Evolutionary conservation across 2,888 invertebrate species (phyloP).

Genomic region (Polyommatus icarus): DNA sequence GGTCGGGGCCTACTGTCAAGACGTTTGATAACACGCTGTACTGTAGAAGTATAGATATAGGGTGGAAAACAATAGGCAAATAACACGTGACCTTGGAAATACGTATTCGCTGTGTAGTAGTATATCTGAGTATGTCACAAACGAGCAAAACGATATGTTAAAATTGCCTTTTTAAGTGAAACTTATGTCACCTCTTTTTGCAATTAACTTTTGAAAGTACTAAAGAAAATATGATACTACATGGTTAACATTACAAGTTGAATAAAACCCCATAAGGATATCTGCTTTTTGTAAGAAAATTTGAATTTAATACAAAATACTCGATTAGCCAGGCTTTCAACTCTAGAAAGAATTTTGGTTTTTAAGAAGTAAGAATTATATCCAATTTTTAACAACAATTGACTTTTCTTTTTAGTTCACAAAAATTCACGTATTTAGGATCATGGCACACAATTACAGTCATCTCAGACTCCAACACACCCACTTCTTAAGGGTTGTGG

Average conservation of each 20-base stretch:
- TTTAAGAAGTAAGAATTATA: too few species aligned
- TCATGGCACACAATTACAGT: neutral
- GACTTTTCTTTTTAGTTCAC: neutral
- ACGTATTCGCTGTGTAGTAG: neutral
- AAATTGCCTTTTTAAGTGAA: neutral
- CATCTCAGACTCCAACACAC: neutral
- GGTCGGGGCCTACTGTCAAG: conserved; percentile 66
- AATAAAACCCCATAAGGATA: too few species aligned
- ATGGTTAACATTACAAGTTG: too few species aligned
- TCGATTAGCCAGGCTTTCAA: too few species aligned
- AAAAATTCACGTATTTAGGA: neutral
- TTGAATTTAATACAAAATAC: too few species aligned
- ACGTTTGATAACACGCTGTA: conserved; percentile 68
- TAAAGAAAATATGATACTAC: too few species aligned
- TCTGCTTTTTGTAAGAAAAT: too few species aligned
- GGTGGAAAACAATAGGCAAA: neutral
- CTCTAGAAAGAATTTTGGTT: too few species aligned
- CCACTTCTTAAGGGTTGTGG: neutral
- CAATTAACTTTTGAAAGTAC: too few species aligned
- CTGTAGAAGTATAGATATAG: conserved; percentile 34
- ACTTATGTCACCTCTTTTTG: too few species aligned
- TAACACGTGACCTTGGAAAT: neutral
- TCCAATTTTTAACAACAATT: too few species aligned
- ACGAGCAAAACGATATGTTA: neutral
- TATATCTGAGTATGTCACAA: neutral